These are phyloP conservation scores for Ptyas mucosa DNA, from an alignment of 2,113 vertebrate species.

Conservation along the genomic window DNA sequence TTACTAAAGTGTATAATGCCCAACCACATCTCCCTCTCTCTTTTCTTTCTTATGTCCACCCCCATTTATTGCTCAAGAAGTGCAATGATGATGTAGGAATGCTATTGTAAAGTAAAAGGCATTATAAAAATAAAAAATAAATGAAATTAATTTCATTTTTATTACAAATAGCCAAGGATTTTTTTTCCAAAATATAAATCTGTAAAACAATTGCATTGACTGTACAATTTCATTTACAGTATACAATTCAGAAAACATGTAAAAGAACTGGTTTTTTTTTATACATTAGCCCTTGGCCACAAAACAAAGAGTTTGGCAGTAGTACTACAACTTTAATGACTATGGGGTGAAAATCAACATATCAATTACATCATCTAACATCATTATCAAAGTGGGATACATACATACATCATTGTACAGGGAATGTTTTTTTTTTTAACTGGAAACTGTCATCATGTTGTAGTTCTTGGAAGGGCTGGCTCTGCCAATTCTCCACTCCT, in stretches of 20 bases:
- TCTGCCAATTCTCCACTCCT: slow-evolving; percentile 64
- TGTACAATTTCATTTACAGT: slow-evolving; percentile 71
- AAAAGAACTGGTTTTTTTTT: slow-evolving; percentile 26
- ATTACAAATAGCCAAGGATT: slow-evolving; percentile 66
- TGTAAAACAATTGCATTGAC: slow-evolving; percentile 64
- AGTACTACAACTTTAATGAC: slow-evolving; percentile 50
- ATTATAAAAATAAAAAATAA: slow-evolving; percentile 29
- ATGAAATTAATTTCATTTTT: slow-evolving; percentile 61
- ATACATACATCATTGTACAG: slow-evolving; percentile 51
- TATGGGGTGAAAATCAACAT: slow-evolving; percentile 32
- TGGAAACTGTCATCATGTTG: slow-evolving; percentile 72
- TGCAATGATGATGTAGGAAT: slow-evolving; percentile 16
- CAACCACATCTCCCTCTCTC: background rate
- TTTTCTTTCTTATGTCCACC: background rate
- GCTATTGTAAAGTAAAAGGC: slow-evolving; percentile 34
- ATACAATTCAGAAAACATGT: slow-evolving; percentile 47
- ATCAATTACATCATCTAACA: slow-evolving; percentile 44
- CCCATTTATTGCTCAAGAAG: slow-evolving; percentile 42
- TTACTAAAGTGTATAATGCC: slow-evolving; percentile 20
- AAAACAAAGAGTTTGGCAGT: slow-evolving; percentile 58
- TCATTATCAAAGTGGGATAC: slow-evolving; percentile 38
- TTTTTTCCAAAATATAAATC: slow-evolving; percentile 67
- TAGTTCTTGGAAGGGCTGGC: slow-evolving; percentile 68
- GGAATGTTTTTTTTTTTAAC: slow-evolving; percentile 55
- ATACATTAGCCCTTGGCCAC: slow-evolving; percentile 63